phyloP scores from a whole-genome alignment of 2,113 vertebrate species.

The Mesocricetus auratus region DNA sequence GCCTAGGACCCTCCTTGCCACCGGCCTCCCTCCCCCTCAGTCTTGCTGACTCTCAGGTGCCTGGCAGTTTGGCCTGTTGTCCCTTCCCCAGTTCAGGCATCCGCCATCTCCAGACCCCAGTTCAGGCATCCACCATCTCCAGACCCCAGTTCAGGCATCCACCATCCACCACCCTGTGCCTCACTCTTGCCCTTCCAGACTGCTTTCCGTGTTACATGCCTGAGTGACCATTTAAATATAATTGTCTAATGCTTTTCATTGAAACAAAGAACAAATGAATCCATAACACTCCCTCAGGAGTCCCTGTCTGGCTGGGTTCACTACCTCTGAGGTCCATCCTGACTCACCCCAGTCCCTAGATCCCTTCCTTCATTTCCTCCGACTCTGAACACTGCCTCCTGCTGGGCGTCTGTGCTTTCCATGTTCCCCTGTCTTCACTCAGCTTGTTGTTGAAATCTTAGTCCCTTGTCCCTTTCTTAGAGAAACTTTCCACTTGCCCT shows the following conservation, averaged over 20 bases:
- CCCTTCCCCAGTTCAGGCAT: not conserved
- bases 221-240: constrained; percentile 1
- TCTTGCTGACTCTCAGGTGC: not conserved
- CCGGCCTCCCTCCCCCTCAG: too few relatives aligned
- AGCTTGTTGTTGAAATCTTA: not conserved
- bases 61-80: not conserved
- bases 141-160: not conserved
- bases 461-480: not conserved
- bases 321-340: not conserved
- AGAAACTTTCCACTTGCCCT: not conserved
- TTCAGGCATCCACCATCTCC: not conserved
- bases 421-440: not conserved
- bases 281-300: not conserved
- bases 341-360: not conserved
- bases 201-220: not conserved
- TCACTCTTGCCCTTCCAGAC: not conserved
- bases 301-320: not conserved
- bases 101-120: accelerated
- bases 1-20: not conserved
- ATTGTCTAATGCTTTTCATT: not conserved
- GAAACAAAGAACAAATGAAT: constrained; percentile 25
- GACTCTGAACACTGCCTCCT: not conserved
- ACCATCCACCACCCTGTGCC: accelerated
- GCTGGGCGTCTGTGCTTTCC: not conserved
- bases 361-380: not conserved